Base-by-base conservation (phyloP, 2,797 vertebrate genomes). In the Acrossocheilus wenchowensis region DNA sequence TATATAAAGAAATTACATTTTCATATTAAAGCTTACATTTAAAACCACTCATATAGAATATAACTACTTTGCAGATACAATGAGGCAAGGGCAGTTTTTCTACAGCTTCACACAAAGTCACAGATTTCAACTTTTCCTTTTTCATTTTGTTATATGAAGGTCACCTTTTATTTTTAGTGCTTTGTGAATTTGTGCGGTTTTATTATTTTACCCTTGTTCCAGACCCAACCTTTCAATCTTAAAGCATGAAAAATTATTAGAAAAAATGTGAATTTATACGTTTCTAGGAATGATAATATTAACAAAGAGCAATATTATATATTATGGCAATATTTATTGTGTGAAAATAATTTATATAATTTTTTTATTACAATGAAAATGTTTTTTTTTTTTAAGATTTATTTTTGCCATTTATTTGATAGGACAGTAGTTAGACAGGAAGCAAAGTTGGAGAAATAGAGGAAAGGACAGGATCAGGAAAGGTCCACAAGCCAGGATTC, bases 11-110 rank as follows among this genome's bases (percentile, higher is more conserved):
- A 78, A 68, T 78, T 10, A 23, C 3, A 75, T 75, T 75, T 74
- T 17, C 64, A 60, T 73, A 74, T 64, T 64, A 64, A 74, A 72
- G 68, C 60, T 68, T n/a, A 39, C n/a, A 54, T 39, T 41, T 57
- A 43, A 72, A 82, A 54, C 36, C 50, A 21, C 15, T 43, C 39
- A 30, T 54, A 36, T 26, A 10, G 66, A 68, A 74, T 48, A 10
- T 23, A 23, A 43, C 39, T 11, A 11, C 17, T 79, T 79, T 30
- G 60, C 14, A n/a, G 26, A 43, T 30, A 12, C 50, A 57, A 4
- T 30, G 36, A 72, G n/a, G 34, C 26, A 43, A 66, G 50, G 50
- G 81, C 36, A 14, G 48, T 23, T 19, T 82, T 54, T 17, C 48
- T 19, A 39, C 14, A 82, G 68, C 21, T 52, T 54, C 15, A 50